Conservation (phyloP, 1,140 invertebrate species). For the Anoplophora glabripennis region DNA sequence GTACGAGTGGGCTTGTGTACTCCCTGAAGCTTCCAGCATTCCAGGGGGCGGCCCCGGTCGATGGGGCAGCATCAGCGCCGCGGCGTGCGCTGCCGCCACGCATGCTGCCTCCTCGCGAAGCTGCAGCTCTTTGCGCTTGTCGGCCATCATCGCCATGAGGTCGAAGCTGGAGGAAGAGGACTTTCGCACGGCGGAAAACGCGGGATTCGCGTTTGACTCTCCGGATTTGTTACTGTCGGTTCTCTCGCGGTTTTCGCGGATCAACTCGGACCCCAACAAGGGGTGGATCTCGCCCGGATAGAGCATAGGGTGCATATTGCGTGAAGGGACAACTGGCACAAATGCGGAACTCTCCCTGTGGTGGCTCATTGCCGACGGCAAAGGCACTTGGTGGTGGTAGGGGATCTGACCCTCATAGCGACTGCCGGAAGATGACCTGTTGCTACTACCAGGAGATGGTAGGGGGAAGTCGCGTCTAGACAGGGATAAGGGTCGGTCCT, state of each 20-base stretch:
- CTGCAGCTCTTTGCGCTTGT: conserved; percentile 77
- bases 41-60: conserved; percentile 45
- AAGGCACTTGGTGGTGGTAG: conserved; percentile 63
- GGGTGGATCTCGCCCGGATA: conserved; percentile 67
- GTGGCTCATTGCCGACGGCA: conserved; percentile 53
- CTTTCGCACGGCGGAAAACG: conserved; percentile 45
- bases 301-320: conserved; percentile 62
- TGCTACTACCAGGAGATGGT: conserved; percentile 28
- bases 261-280: conserved; percentile 51
- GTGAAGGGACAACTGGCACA: conserved; percentile 78
- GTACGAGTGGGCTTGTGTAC: conserved; percentile 55
- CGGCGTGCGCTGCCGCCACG: conserved; percentile 48
- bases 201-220: conserved; percentile 45
- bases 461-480: conserved; percentile 38
- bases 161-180: conserved; percentile 63
- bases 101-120: conserved; percentile 61
- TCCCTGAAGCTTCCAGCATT: conserved; percentile 47
- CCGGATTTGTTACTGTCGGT: conserved; percentile 52
- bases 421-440: conserved; percentile 45
- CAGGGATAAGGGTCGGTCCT: conserved; percentile 37
- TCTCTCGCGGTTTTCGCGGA: conserved; percentile 56
- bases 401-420: conserved; percentile 62
- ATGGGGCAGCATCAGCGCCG: conserved; percentile 57
- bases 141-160: conserved; percentile 82
- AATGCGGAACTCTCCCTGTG: conserved; percentile 78